A percentile compares a stretch with the other conserved stretches of the same genome.
Conservation (phyloP, 2,797 vertebrate species). For the Fistularia tabacaria region DNA sequence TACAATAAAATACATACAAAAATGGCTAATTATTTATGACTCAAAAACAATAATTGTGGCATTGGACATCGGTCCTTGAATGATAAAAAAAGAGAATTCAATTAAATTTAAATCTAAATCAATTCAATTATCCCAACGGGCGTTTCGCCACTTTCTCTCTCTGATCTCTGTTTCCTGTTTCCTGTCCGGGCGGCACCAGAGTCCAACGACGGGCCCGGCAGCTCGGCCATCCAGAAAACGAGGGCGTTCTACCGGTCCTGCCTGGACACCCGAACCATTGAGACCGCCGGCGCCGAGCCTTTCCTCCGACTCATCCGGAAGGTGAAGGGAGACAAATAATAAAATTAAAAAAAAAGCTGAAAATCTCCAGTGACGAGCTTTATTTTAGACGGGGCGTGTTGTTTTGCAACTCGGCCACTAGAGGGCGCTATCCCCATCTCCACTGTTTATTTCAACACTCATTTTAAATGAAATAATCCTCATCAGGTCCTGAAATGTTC, state of each 20-base stretch:
- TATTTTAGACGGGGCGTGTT: too few species aligned
- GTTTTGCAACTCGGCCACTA: too few species aligned
- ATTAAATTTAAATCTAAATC: too few species aligned
- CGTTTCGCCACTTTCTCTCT: background rate
- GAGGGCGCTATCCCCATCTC: too few species aligned
- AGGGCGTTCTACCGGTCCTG: conserved; percentile 83
- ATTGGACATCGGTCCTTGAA: too few species aligned
- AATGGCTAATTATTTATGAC: too few species aligned
- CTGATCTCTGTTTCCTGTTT: background rate
- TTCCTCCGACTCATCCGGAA: conserved; percentile 80
- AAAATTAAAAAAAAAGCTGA: too few species aligned
- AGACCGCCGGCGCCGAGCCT: conserved; percentile 75
- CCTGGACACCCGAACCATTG: conserved; percentile 77
- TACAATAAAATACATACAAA: too few species aligned
- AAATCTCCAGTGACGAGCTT: too few species aligned
- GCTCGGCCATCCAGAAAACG: conserved; percentile 79
- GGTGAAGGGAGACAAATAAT: conserved; percentile 59
- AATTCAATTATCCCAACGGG: too few species aligned
- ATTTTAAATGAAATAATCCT: background rate
- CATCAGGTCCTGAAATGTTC: too few species aligned
- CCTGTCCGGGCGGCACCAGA: conserved; percentile 27
- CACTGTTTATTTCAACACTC: background rate
- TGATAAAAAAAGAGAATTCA: background rate
- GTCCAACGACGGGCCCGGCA: conserved; percentile 19
- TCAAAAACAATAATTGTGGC: too few species aligned